Base-by-base conservation (phyloP, 2,888 invertebrate genomes). In the Leptopilina myrica region DNA sequence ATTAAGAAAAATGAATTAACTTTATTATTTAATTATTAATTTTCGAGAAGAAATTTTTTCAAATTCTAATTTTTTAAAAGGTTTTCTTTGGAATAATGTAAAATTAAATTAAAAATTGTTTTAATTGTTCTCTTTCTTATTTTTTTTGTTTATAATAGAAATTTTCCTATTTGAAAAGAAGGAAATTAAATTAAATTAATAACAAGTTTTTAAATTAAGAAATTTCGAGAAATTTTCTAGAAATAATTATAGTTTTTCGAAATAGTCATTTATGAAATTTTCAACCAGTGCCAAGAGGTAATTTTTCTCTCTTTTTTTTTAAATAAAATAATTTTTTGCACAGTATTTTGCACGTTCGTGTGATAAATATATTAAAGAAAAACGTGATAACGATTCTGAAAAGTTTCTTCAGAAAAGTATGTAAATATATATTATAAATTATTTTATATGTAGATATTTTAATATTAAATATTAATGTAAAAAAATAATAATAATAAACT, bases 321-420 rank as follows among this genome's bases (percentile, higher is more conserved):
- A 20, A 20, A 20, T 20, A n/a, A 20, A 53, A n/a, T 73, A 8
- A 56, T 73, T 59, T 20, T 56, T 73, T 73, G 73, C 73, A 73
- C 73, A 73, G 40, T 73, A 40, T 73, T 73, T 62, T 73, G n/a
- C 40, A 73, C 56, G n/a, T 59, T 9, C 40, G 40, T 53, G 56
- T 56, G 73, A 73, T 73, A 59, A 73, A 73, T 56, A 33, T 33
- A 73, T 73, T 73, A 56, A 33, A 56, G 49, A 73, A 73, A 73
- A 73, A 73, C 73, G 73, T 73, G 73, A 73, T 73, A 73, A 56
- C 73, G 56, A 56, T 73, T 73, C 73, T 73, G 73, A 59, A 56
- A 40, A 73, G 53, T n/a, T 73, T 56, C 33, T 73, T 73, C 73
- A 73, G 73, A 73, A 73, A 56, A 73, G 73, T 73, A 73, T 73